Conservation (phyloP, 2,888 invertebrate genomes). For the Stenodema calcarata region DNA sequence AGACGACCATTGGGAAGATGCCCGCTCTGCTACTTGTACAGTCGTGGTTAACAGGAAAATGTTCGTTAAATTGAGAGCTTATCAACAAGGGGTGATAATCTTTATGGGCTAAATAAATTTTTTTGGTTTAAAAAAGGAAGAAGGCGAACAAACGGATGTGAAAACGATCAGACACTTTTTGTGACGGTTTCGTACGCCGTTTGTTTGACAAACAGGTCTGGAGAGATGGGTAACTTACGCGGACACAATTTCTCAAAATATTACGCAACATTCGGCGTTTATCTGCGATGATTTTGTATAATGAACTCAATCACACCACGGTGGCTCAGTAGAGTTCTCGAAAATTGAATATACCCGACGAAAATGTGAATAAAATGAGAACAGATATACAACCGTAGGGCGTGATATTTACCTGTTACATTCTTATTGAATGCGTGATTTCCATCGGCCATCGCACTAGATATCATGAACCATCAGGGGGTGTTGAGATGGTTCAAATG, state of each 20-base stretch:
- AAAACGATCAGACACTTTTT: no score
- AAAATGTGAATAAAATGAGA: neutral
- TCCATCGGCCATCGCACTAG: constrained; percentile 35
- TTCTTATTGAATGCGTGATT: constrained; percentile 27
- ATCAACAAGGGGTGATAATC: no score
- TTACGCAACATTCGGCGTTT: neutral
- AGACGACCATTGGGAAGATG: no score
- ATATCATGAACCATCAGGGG: neutral
- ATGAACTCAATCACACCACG: neutral
- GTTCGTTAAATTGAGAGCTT: no score
- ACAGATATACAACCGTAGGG: neutral
- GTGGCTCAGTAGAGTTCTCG: neutral
- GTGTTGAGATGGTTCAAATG: neutral
- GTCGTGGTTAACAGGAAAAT: no score
- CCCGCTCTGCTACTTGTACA: no score
- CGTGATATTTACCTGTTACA: constrained; percentile 43
- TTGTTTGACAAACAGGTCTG: no score
- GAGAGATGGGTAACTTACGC: neutral
- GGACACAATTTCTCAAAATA: neutral
- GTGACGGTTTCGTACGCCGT: no score
- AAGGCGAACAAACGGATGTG: no score
- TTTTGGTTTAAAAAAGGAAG: no score
- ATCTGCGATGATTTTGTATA: neutral
- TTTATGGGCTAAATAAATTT: no score
- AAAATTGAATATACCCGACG: neutral